phyloP scores from a whole-genome alignment of 1,140 invertebrate species.

The Zaprionus camerounensis region DNA sequence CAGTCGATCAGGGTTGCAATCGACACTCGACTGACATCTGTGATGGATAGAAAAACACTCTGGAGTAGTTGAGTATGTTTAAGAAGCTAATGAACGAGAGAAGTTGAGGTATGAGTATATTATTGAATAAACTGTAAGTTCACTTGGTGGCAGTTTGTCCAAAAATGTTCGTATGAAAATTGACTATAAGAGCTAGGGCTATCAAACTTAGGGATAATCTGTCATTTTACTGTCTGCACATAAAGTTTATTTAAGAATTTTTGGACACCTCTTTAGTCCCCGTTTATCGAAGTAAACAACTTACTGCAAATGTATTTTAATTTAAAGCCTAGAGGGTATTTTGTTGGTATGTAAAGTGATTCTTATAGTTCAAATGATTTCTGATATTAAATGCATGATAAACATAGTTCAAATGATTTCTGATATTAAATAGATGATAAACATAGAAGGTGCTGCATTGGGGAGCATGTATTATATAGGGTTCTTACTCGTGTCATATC shows the following conservation, averaged over 20 bases:
- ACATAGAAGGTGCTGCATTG: too few species aligned
- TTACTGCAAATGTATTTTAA: too few species aligned
- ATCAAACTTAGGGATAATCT: background rate
- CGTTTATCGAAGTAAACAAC: too few species aligned
- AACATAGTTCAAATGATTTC: too few species aligned
- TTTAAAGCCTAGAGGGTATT: too few species aligned
- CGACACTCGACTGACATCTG: conserved; percentile 9
- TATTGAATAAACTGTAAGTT: background rate
- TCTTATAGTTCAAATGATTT: too few species aligned
- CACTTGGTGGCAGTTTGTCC: rapidly evolving
- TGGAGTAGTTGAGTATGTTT: background rate
- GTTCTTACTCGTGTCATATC: background rate
- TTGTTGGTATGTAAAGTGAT: too few species aligned
- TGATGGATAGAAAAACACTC: conserved; percentile 19
- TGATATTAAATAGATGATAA: background rate
- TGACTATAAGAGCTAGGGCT: background rate
- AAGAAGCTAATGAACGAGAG: background rate
- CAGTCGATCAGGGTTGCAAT: conserved; percentile 43
- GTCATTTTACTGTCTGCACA: background rate
- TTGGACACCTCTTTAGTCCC: rapidly evolving
- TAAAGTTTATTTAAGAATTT: background rate
- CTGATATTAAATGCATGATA: background rate
- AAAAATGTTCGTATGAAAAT: background rate
- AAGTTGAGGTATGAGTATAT: background rate
- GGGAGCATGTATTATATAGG: too few species aligned